Evolutionary conservation across 2,113 vertebrate genomes (phyloP).

Genomic region (Taurulus bubalis): DNA sequence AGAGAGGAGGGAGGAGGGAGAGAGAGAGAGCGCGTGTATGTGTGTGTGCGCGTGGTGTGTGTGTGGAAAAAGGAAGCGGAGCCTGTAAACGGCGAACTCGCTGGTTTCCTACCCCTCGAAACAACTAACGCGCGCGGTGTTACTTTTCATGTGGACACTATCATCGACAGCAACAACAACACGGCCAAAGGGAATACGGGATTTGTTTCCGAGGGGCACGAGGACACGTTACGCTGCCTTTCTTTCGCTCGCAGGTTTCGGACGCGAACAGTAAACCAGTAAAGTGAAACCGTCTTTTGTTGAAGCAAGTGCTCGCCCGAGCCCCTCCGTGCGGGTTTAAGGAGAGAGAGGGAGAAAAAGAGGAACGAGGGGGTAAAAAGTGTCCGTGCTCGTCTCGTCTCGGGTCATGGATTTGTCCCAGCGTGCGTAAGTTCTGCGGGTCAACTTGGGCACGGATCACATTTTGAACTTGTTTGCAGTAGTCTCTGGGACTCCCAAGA

Average conservation of each 20-base stretch:
- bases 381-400: constrained; percentile 57
- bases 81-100: constrained; percentile 84
- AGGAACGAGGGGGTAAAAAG: constrained; percentile 35
- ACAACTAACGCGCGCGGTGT: constrained; percentile 64
- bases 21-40: constrained; percentile 18
- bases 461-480: constrained; percentile 82
- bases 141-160: constrained; percentile 76
- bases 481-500: constrained; percentile 79
- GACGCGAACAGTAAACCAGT: constrained; percentile 69
- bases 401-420: constrained; percentile 77
- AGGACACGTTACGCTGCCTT: constrained; percentile 30
- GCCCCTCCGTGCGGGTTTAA: constrained; percentile 65
- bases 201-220: constrained; percentile 20
- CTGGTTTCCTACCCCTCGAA: constrained; percentile 81
- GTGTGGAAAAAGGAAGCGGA: constrained; percentile 83
- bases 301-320: constrained; percentile 84
- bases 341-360: not conserved
- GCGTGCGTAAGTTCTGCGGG: constrained; percentile 73
- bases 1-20: constrained; percentile 53
- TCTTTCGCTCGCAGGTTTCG: constrained; percentile 50
- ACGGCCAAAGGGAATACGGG: constrained; percentile 62
- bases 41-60: constrained; percentile 18
- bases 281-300: constrained; percentile 91
- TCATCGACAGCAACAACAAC: constrained; percentile 62
- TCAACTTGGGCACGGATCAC: constrained; percentile 76